These are phyloP conservation scores for Bombus haemorrhoidalis DNA, from an alignment of 1,140 invertebrate species.

Conservation along the genomic window DNA sequence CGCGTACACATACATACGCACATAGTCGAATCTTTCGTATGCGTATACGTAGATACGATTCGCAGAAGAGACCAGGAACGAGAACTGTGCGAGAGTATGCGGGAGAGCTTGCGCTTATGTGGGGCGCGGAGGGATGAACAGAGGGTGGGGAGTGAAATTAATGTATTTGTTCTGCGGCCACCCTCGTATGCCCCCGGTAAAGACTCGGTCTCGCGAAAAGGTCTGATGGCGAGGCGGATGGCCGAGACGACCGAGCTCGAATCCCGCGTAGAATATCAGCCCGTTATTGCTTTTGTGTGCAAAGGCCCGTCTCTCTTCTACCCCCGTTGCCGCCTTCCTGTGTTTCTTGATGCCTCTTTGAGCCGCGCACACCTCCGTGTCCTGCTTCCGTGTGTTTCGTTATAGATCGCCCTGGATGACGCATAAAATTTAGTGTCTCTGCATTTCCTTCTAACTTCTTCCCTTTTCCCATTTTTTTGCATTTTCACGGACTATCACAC, in stretches of 20 bases:
- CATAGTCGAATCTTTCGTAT: conserved; percentile 30
- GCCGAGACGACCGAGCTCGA: conserved; percentile 59
- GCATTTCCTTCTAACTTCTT: not conserved
- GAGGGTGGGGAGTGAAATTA: conserved; percentile 74
- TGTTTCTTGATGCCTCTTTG: conserved; percentile 52
- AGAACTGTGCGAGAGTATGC: conserved; percentile 50
- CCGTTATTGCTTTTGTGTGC: conserved; percentile 70
- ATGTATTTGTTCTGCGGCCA: conserved; percentile 80
- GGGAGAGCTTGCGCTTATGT: conserved; percentile 52
- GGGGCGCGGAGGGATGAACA: conserved; percentile 33
- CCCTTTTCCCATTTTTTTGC: not conserved
- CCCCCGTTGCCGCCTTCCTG: not conserved
- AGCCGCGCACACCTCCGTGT: conserved; percentile 43
- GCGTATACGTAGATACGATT: conserved; percentile 19
- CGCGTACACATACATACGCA: not conserved
- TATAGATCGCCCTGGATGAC: conserved; percentile 21
- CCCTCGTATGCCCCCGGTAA: conserved; percentile 74
- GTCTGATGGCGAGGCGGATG: conserved; percentile 59
- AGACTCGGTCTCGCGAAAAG: conserved; percentile 65
- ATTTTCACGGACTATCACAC: not conserved
- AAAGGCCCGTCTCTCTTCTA: conserved; percentile 49
- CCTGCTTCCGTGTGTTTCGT: conserved; percentile 34
- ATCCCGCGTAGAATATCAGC: conserved; percentile 65
- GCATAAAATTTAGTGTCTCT: conserved; percentile 11
- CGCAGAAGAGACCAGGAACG: conserved; percentile 37